Evolutionary conservation across 2,113 vertebrate genomes (phyloP), one percentile per base, ranked within the genome.

Genomic region (Oncorhynchus keta): DNA sequence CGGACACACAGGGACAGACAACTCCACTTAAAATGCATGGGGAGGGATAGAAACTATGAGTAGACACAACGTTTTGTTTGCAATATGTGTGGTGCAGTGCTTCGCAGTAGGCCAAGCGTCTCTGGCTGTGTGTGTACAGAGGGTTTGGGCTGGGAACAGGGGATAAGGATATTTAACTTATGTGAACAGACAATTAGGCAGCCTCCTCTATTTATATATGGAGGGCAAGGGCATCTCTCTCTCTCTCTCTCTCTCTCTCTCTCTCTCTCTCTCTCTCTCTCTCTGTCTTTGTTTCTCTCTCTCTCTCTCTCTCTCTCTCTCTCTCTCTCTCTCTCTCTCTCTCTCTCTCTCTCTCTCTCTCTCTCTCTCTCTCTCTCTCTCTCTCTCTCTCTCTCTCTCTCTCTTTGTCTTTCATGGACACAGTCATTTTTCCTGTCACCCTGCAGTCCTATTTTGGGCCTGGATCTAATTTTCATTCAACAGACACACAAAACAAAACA

Each of bases 101-200:
- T 66, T 16, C 4, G 12, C 13, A 0, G 8, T 5, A 16, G 64
- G 24, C 14, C 11, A 26, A 66, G 64, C 64, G 1, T 12, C 20
- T 26, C 61, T 64, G 11, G 26, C 64, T 13, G 13, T 64, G 22
- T 66, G 64, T 28, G 64, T 66, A n/a, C 14, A 24, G 24, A 72
- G 35, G 73, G 72, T 70, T 57, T 68, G 68, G 24, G 11, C 18
- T 49, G 55, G 72, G 26, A 77, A 81, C 49, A 65, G 64, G 59
- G 76, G 74, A 74, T 78, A 76, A 80, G 84, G 81, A 74, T 76
- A 76, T 49, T 83, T 83, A 74, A 85, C 83, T 74, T 75, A 68
- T 79, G 81, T 75, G 62, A 81, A 69, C 14, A 76, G 70, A 79
- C 76, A 64, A 49, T 57, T 73, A 67, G 75, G 51, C 75, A 67